Base-by-base conservation (phyloP, 2,888 invertebrate genomes). In the Zeuzera pyrina region DNA sequence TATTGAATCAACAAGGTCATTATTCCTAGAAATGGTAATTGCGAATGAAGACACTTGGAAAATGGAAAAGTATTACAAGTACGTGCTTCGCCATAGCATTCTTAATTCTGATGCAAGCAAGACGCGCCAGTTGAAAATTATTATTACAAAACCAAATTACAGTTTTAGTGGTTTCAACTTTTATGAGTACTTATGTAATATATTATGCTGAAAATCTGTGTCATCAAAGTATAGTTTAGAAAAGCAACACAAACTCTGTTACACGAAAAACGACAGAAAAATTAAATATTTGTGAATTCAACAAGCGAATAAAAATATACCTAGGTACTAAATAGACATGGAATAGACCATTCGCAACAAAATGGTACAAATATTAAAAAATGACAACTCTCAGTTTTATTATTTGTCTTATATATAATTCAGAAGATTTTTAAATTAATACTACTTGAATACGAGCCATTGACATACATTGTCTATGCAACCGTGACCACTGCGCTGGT, bases 171-270 rank as follows among this genome's bases (percentile, higher is more conserved):
- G 49, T 78, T 76, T 68, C 22, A 4, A 22, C 25, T 25, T 13
- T 6, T 8, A 19, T 19, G 8, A 19, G 19, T 8, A 19, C 19
- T 19, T 19, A 19, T 6, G 5, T 19, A 6, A 19, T 8, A 28
- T 57, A 61, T 73, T 78, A 78, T 52, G 45, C 44, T 71, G 71
- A 66, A 57, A 73, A 78, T 73, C 70, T 77, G 69, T 78, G 78
- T 77, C 72, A 77, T n/a, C n/a, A n/a, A n/a, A n/a, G n/a, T n/a
- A n/a, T n/a, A n/a, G n/a, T n/a, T n/a, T n/a, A n/a, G n/a, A n/a
- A n/a, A n/a, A n/a, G n/a, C n/a, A n/a, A n/a, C n/a, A n/a, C n/a
- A n/a, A n/a, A n/a, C n/a, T n/a, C n/a, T n/a, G n/a, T n/a, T n/a
- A n/a, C n/a, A n/a, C n/a, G n/a, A n/a, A n/a, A n/a, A n/a, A n/a